Conservation (phyloP, 1,140 invertebrate genomes). For the Temnothorax curvispinosus region DNA sequence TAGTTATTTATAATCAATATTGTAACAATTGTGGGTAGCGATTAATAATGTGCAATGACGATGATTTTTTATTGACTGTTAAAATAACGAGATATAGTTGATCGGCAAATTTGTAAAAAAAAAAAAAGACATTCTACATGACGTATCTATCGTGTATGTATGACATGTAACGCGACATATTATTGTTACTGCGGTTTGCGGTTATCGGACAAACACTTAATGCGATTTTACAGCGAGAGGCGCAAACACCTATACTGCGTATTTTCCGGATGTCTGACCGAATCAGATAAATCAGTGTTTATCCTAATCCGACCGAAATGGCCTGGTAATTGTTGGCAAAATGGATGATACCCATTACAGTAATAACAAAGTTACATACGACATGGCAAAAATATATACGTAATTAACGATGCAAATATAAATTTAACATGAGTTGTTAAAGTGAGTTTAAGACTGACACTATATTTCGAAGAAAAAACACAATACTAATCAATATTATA, state of each 20-base stretch:
- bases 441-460: background rate
- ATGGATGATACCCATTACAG: background rate
- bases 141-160: background rate
- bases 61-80: background rate
- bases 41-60: background rate
- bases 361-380: background rate
- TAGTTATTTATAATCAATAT: background rate
- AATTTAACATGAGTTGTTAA: background rate
- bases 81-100: background rate
- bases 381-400: background rate
- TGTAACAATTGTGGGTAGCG: background rate
- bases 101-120: background rate
- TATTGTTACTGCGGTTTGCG: slow-evolving; percentile 63
- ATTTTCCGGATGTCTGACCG: slow-evolving; percentile 64
- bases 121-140: background rate
- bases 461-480: background rate
- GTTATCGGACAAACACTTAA: slow-evolving; percentile 57
- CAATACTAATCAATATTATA: background rate
- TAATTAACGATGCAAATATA: background rate
- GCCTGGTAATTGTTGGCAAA: slow-evolving; percentile 58
- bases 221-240: slow-evolving; percentile 64
- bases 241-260: slow-evolving; percentile 51
- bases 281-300: slow-evolving; percentile 58
- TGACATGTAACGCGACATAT: slow-evolving; percentile 32
- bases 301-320: slow-evolving; percentile 45